Evolutionary conservation across 2,888 invertebrate genomes (phyloP), one percentile per base, ranked within the genome.

Genomic region (Luperina testacea): DNA sequence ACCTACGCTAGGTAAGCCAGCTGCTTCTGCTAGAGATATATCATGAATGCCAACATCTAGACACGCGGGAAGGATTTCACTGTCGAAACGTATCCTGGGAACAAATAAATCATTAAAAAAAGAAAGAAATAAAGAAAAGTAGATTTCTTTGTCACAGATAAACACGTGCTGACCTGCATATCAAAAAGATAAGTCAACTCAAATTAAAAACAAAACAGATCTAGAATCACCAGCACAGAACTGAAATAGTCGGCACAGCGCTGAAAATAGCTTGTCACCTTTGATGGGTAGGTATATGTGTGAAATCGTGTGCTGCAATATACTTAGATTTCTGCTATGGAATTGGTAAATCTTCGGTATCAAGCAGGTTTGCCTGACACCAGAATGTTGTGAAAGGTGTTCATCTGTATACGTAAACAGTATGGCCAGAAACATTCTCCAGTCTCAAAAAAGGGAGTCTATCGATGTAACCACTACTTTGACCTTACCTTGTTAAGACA

Each of bases 41-140:
- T 82, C 82, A 53, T 72, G 79, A 11, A 75, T 61, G 32, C 82
- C 82, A 17, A 82, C 82, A 72, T 82, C 75, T 38, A 83, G 38
- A 61, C 82, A 83, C 13, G 82, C 82, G 0, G 82, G 82, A 38
- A 83, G 75, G 45, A 72, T 72, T 48, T 80, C 72, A 24, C 17
- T 65, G 32, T 80, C 70, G 7, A 83, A 83, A 57, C 45, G 32
- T 63, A 83, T 83, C 32, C 83, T 83, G 53, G 17, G 13, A 27
- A 75, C 11, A 74, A 51, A 51, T 17, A n/a, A 67, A 70, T 70
- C 15, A 53, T 17, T 4, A 24, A 9, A 32, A 70, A 2, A 32
- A 32, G 3, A 51, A 27, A 13, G 9, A 17, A 42, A 42, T 15
- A 42, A 67, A 38, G 3, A 67, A n/a, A 63, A 20, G 7, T 9